Evolutionary conservation across 2,113 vertebrate species (phyloP), one percentile per base, ranked within the genome.

Genomic region (Mastomys coucha): DNA sequence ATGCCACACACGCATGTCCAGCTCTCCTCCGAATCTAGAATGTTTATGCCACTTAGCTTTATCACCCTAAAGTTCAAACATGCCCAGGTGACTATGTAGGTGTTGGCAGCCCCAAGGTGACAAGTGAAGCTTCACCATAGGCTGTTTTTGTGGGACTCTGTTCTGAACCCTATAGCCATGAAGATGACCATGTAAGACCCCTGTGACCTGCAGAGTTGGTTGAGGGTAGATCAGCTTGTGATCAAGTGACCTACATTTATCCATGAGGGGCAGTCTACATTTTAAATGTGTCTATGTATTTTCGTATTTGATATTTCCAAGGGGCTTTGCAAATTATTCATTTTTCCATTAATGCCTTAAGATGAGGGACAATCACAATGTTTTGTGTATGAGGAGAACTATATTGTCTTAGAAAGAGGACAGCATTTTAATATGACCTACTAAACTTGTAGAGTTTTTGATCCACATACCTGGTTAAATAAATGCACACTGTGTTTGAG

Each of bases 291-390:
- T 14, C 39, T 28, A 72, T 7, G 3, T 24, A 10, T 24, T 91
- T 24, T 91, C 76, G n/a, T 28, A 65, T 70, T 73, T 70, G 63
- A 42, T 56, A 88, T 89, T 96, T 88, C 91, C 33, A 73, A 88
- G n/a, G 69, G 60, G 49, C 13, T 77, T 72, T 60, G 22, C 60
- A 85, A 92, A 49, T 56, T 53, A 75, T 75, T 92, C 60, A 84
- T 84, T 91, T 91, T 95, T 16, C 20, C 45, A 67, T 22, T 33
- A 26, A 80, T 65, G 60, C 82, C 14, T 86, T 93, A 75, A 78
- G 65, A 22, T 73, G n/a, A n/a, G n/a, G n/a, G 10, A 72, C 2
- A 77, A 11, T 33, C 51, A 60, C 86, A 42, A 28, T 12, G 70
- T 36, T 93, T 91, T 88, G 80, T 51, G 58, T 51, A 24, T 49